These are phyloP conservation scores for Limenitis camilla DNA, from an alignment of 2,888 invertebrate genomes.

Conservation along the genomic window DNA sequence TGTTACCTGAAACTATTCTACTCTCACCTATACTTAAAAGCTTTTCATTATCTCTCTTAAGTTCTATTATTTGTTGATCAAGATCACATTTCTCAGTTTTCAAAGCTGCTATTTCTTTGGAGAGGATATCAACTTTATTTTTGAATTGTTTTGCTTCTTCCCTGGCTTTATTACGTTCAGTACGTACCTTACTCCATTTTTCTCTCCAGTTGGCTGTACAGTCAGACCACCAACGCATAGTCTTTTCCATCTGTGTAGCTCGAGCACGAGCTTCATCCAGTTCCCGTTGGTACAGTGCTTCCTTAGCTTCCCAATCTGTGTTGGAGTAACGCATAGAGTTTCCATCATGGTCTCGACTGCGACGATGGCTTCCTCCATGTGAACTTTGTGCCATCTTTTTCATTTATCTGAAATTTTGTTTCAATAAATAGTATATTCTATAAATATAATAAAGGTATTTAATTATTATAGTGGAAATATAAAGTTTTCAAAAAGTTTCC, in stretches of 20 bases:
- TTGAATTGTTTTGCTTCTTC: constrained; percentile 91
- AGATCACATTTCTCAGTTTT: constrained; percentile 87
- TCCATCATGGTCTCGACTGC: constrained; percentile 77
- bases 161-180: constrained; percentile 93
- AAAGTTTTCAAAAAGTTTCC: too few relatives aligned
- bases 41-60: constrained; percentile 88
- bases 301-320: constrained; percentile 86
- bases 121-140: constrained; percentile 83
- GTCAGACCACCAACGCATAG: constrained; percentile 99
- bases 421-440: neutral
- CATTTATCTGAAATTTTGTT: constrained; percentile 33
- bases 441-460: too few relatives aligned
- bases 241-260: constrained; percentile 99
- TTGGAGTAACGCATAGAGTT: constrained; percentile 78
- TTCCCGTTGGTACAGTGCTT: constrained; percentile 82
- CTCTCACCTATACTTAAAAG: constrained; percentile 73
- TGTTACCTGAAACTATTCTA: constrained; percentile 55
- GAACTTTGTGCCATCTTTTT: constrained; percentile 76
- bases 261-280: constrained; percentile 95
- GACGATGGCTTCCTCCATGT: constrained; percentile 79
- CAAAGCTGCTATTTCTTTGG: constrained; percentile 82
- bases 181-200: constrained; percentile 96
- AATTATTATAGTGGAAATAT: too few relatives aligned
- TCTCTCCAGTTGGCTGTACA: constrained; percentile 98
- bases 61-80: constrained; percentile 82